phyloP scores from a whole-genome alignment of 2,113 vertebrate genomes.

The Quiscalus mexicanus region DNA sequence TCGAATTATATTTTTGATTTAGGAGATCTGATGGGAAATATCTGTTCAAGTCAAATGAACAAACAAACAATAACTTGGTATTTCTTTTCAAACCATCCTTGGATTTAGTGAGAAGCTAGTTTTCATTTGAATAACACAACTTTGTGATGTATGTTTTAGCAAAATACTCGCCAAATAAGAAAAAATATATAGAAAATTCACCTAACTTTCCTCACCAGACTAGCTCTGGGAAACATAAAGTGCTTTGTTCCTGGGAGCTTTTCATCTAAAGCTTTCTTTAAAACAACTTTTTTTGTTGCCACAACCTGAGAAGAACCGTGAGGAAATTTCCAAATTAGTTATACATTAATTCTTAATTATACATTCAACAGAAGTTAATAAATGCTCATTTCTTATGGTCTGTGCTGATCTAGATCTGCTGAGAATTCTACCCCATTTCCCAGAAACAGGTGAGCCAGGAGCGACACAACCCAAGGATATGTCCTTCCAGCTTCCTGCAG shows the following conservation, averaged over 20 bases:
- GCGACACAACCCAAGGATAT: fast-evolving
- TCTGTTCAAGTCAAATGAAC: background rate
- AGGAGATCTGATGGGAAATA: background rate
- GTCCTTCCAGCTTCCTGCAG: background rate
- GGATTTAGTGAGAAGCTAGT: background rate
- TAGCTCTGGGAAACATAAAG: background rate
- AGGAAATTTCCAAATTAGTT: background rate
- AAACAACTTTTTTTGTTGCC: background rate
- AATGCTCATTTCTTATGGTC: fast-evolving
- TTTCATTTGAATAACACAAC: background rate
- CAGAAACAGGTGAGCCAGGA: background rate
- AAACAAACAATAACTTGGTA: background rate
- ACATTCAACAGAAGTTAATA: background rate
- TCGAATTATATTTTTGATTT: background rate
- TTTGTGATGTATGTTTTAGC: background rate
- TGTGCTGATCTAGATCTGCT: background rate
- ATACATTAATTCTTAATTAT: background rate
- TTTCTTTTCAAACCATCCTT: background rate
- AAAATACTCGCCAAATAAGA: background rate
- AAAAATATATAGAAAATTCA: background rate
- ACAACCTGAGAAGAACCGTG: background rate
- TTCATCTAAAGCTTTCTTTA: background rate
- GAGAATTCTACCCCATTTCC: background rate
- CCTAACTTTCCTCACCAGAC: background rate
- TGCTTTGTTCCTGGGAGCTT: background rate